Base-by-base conservation (phyloP, 2,888 invertebrate species). In the Eustalomyia histrio region DNA sequence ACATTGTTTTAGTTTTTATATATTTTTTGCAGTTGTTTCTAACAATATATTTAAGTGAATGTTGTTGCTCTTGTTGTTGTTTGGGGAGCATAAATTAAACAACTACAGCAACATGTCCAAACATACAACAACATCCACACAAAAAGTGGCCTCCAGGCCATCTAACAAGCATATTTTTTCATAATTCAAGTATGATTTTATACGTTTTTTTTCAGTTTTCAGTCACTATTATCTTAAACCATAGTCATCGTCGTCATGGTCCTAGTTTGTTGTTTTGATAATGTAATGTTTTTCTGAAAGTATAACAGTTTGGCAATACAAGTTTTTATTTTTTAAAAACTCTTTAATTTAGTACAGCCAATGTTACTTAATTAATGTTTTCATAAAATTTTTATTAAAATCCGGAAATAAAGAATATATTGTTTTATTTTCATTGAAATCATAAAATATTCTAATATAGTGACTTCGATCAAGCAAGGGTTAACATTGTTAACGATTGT, bases 121-220 rank as follows among this genome's bases (percentile, higher is more conserved):
- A 21, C 57, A 67, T 17, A 57, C 76, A 76, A 47, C 71, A 76
- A 61, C 75, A 75, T 71, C 63, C 63, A 67, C 67, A 67, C 33
- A 58, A 50, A 76, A 67, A 80, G 72, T 80, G 61, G 76, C 80
- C 80, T 80, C 72, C 64, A 72, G 80, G 80, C 76, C 72, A 76
- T 75, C 52, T 68, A 68, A 53, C 39, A 53, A 76, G 64, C 16
- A 60, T 50, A 50, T 47, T 35, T 58, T 75, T 67, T 67, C 39
- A 67, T 55, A 53, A 67, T 14, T 21, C 50, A 0, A 9, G 24
- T 63, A 35, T 29, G 24, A n/a, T n/a, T 47, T 47, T 47, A 14
- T 47, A 10, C 8, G 7, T 52, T 61, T 29, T 29, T 64, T n/a
- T 47, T 57, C 7, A 29, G n/a, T 17, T 33, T 18, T 43, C 2